Conservation (phyloP, 2,888 invertebrate genomes). For the Masnerella sp. region DNA sequence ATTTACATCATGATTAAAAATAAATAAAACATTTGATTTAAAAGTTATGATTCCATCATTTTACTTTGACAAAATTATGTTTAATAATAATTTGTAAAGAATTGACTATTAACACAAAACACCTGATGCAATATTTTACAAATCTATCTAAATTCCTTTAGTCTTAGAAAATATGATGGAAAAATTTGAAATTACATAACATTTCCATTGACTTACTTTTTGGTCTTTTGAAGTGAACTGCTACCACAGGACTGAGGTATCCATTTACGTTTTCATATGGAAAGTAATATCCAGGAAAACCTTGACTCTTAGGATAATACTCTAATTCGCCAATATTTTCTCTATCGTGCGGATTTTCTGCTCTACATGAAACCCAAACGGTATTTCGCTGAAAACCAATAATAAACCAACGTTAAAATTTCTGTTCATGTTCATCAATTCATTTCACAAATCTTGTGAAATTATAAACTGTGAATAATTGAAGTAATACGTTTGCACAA, state of each 20-base stretch:
- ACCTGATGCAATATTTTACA: no score
- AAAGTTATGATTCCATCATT: no score
- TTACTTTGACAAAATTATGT: no score
- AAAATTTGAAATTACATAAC: no score
- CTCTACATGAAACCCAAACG: conserved; percentile 94
- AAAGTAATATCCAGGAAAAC: conserved; percentile 93
- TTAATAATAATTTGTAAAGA: no score
- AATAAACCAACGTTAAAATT: not conserved
- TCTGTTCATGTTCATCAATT: not conserved
- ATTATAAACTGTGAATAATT: no score
- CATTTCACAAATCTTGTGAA: conserved; percentile 79
- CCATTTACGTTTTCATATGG: conserved; percentile 91
- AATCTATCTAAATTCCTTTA: no score
- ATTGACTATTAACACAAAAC: no score
- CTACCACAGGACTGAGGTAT: conserved; percentile 92
- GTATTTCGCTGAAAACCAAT: conserved; percentile 88
- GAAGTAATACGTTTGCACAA: no score
- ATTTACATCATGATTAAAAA: no score
- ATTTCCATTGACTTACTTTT: conserved; percentile 82
- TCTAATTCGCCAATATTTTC: conserved; percentile 92
- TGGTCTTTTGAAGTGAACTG: conserved; percentile 90
- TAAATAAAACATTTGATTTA: no score
- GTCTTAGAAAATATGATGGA: no score
- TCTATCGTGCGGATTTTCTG: conserved; percentile 92
- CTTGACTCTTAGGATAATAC: conserved; percentile 88